Base-by-base conservation (phyloP, 2,888 invertebrate species). In the Anoplius nigerrimus region DNA sequence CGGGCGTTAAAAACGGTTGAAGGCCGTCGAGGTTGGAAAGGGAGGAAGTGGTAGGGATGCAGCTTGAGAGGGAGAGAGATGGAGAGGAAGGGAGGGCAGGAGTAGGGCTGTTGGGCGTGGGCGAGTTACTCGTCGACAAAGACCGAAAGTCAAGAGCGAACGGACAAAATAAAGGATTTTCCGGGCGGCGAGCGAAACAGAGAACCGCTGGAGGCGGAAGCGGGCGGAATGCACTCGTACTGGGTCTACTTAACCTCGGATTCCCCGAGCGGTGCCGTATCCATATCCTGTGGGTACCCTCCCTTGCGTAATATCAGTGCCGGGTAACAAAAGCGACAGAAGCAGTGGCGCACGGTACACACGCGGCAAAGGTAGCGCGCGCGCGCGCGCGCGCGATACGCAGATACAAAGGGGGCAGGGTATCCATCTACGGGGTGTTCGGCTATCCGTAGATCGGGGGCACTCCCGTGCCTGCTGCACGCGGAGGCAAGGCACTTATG, bases 331-430 rank as follows among this genome's bases (percentile, higher is more conserved):
- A 56, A 64, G 48, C 43, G 21, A 46, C 45, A 72, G 63, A 34
- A 57, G 59, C 56, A 72, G 62, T 51, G 52, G 13, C 43, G 43
- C 42, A 53, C 42, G 48, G 57, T 67, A 58, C 21, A 56, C 42
- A 43, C 45, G 64, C 22, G 48, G 48, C 18, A 48, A 57, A 54
- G 52, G 43, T 66, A 57, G 63, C 53, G 16, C 55, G n/a, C n/a
- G n/a, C n/a, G n/a, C n/a, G n/a, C 53, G 60, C n/a, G n/a, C 48
- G 34, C 27, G 51, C 58, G 72, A 75, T 68, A 68, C 5, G 43
- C 42, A 64, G 65, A 66, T 70, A 78, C 74, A 78, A 78, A 78
- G 71, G 70, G n/a, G 59, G 56, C 48, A 75, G 68, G 66, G 48
- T 48, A 69, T 57, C 62, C 67, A 52, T 67, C 63, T 60, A 62